Base-by-base conservation (phyloP, 2,113 vertebrate species). In the Clarias macrocephalus region DNA sequence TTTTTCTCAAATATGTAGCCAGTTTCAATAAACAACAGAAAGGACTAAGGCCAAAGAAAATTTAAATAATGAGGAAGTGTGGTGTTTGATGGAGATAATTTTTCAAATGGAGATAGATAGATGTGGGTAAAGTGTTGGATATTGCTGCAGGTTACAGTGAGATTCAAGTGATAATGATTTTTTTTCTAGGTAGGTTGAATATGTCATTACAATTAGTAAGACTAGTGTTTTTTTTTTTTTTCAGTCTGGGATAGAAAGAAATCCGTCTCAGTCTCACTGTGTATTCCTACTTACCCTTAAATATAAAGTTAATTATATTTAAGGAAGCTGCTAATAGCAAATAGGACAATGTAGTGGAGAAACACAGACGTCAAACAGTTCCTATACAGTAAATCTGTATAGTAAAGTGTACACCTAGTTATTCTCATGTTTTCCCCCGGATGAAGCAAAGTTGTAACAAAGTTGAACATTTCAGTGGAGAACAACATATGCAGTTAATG, bases 31-130 rank as follows among this genome's bases (percentile, higher is more conserved):
- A 42, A 42, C 5, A 42, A 52, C 3, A 59, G 13, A 28, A 23
- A 59, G n/a, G n/a, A n/a, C n/a, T n/a, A n/a, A n/a, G 66, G 81
- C 62, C 81, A 28, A 68, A 23, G 82, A 11, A 37, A 37, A 83
- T 79, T 18, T 15, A 59, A 30, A 28, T 25, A 72, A 52, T 48
- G 23, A 28, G 15, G 2, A 59, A 79, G 52, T 79, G 15, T 0
- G 7, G 21, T 10, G 12, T 48, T 56, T 28, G 25, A 16, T 16
- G 52, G 13, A 30, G n/a, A 48, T 2, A 16, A 2, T 25, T 52
- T 11, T 23, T 37, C 33, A 37, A 15, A 16, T 16, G 52, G 13
- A 42, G 42, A 42, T 42, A 42, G 42, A 3, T 42, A 42, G 42
- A 48, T 48, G 48, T 48, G 8, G 48, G 7, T 6, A 8, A 48